Evolutionary conservation across 2,113 vertebrate genomes (phyloP).

Genomic region (Anguilla japonica): DNA sequence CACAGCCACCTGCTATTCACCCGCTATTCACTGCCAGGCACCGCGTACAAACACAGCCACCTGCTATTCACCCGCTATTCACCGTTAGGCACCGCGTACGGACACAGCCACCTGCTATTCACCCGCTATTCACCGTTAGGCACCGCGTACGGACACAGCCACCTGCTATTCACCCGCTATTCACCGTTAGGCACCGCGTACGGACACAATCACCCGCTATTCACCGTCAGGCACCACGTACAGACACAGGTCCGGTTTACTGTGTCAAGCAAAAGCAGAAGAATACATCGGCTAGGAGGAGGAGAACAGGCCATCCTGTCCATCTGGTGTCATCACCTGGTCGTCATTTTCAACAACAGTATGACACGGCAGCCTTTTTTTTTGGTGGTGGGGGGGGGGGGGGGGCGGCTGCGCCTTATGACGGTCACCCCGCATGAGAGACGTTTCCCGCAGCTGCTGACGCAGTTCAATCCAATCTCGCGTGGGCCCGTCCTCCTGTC

Average conservation of each 20-base stretch:
- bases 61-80: slow-evolving; percentile 22
- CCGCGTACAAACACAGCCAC: background rate
- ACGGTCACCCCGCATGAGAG: background rate
- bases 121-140: slow-evolving; percentile 39
- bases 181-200: too few species aligned
- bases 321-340: too few species aligned
- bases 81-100: slow-evolving; percentile 30
- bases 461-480: background rate
- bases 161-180: too few species aligned
- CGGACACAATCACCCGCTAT: too few species aligned
- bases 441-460: background rate
- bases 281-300: background rate
- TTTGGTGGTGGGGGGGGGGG: too few species aligned
- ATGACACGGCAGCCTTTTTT: too few species aligned
- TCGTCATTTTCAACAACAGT: background rate
- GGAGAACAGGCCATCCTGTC: too few species aligned
- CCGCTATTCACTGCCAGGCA: slow-evolving; percentile 39
- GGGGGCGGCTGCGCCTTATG: background rate
- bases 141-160: background rate
- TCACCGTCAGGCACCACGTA: slow-evolving; percentile 34
- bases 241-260: too few species aligned
- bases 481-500: background rate
- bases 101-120: background rate
- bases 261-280: background rate
- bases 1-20: background rate